phyloP scores from a whole-genome alignment of 2,797 vertebrate species.

The Eulemur mongoz region DNA sequence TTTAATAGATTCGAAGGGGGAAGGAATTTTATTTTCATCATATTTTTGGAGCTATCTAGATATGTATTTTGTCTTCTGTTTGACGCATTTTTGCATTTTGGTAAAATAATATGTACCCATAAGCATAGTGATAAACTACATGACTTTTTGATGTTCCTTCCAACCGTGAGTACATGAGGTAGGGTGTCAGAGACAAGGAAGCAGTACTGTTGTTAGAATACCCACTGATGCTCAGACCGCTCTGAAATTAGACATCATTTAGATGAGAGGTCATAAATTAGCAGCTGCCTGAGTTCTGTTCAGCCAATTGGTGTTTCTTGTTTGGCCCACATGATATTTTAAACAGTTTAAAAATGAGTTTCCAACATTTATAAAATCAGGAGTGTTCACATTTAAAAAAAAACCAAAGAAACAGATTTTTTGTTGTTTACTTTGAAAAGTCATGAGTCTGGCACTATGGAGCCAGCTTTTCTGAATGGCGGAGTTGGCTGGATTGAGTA shows the following conservation, averaged over 20 bases:
- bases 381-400: neutral
- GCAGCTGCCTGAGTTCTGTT: neutral
- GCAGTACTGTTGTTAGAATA: neutral
- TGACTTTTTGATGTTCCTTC: neutral
- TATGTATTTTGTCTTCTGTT: neutral
- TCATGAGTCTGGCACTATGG: neutral
- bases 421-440: constrained; percentile 27
- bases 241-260: neutral
- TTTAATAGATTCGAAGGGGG: neutral
- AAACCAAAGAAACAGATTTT: neutral
- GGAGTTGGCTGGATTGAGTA: neutral
- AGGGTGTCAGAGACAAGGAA: neutral
- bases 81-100: neutral
- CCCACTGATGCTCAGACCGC: neutral
- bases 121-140: neutral
- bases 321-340: neutral
- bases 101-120: neutral
- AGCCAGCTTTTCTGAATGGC: neutral
- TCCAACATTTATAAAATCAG: neutral
- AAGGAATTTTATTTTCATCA: neutral
- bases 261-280: neutral
- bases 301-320: neutral
- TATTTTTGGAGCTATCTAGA: neutral
- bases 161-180: neutral
- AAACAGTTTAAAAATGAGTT: neutral